A percentile compares a stretch with the other conserved stretches of the same genome.
Conservation (phyloP, 2,113 vertebrate genomes). For the Brachyhypopomus occidentalis region DNA sequence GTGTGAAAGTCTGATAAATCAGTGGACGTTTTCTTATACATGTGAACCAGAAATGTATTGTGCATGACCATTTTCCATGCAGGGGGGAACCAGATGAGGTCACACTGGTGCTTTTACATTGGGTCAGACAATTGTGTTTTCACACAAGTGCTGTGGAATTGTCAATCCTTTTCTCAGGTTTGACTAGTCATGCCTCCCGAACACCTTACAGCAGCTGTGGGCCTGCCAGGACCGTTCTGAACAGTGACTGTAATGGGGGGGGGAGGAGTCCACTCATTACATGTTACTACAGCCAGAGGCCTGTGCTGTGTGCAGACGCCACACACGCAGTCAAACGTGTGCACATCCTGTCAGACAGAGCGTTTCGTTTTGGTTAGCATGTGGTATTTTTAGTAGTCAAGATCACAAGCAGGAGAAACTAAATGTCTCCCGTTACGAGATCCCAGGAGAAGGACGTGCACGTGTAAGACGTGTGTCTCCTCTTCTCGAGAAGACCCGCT, state of each 20-base stretch:
- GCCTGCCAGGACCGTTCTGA: conserved; percentile 17
- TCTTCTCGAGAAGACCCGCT: no score
- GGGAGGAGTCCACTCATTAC: no score
- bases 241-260: background rate
- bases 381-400: no score
- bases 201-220: background rate
- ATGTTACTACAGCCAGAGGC: no score
- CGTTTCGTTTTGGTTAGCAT: no score
- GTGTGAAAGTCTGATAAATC: background rate
- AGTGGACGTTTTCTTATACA: background rate
- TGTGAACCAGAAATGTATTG: background rate
- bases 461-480: no score
- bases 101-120: background rate
- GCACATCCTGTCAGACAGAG: no score
- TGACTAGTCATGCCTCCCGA: background rate
- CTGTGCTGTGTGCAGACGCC: no score
- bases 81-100: background rate
- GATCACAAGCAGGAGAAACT: no score
- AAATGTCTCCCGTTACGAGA: no score
- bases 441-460: no score
- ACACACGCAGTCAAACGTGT: no score
- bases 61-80: background rate
- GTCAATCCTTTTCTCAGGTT: background rate
- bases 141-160: background rate
- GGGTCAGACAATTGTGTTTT: background rate